Evolutionary conservation across 2,113 vertebrate species (phyloP).

Genomic region (Petrocephalus zakoni): DNA sequence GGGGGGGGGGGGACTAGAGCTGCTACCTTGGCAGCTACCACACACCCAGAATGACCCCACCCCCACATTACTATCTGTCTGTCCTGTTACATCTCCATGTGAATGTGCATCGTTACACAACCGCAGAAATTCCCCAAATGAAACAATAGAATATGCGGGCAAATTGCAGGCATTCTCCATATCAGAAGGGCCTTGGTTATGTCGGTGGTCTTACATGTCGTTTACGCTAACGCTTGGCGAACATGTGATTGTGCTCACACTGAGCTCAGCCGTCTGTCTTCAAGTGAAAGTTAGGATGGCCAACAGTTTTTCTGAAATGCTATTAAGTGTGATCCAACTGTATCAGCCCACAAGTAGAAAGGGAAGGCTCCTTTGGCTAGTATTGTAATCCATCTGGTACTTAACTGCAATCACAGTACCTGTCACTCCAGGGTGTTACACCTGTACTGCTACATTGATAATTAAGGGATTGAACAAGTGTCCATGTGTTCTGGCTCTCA

Average conservation of each 20-base stretch:
- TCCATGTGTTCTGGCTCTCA: neutral
- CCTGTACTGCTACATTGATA: neutral
- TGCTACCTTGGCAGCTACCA: neutral
- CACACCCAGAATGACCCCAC: neutral
- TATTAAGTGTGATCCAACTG: neutral
- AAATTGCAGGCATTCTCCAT: neutral
- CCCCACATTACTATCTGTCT: neutral
- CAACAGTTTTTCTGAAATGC: neutral
- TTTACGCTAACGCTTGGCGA: neutral
- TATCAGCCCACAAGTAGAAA: neutral
- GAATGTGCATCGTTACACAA: neutral
- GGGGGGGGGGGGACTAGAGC: neutral
- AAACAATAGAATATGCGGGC: neutral
- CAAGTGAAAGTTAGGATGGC: conserved; percentile 11
- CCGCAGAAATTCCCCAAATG: neutral
- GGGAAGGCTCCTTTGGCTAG: neutral
- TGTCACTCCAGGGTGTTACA: neutral
- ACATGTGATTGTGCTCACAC: neutral
- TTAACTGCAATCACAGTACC: neutral
- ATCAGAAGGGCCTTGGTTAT: neutral
- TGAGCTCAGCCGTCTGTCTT: conserved; percentile 21
- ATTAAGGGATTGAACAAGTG: neutral
- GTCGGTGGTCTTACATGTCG: neutral
- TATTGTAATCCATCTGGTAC: neutral
- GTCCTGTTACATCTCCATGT: neutral